Conservation (phyloP, 2,113 vertebrate species). For the Hemiscyllium ocellatum region DNA sequence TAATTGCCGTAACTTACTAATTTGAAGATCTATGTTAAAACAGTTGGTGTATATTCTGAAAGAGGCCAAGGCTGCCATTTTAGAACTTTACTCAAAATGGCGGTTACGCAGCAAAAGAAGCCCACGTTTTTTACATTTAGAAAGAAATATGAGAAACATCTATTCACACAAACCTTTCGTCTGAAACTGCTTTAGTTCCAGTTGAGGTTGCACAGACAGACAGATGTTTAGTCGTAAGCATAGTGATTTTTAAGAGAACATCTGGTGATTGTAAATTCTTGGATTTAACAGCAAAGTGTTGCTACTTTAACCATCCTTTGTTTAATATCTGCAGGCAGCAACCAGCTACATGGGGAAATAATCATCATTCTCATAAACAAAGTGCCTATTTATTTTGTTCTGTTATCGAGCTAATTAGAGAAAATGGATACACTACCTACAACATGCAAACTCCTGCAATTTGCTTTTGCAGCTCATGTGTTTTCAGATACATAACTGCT, state of each 20-base stretch:
- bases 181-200: background rate
- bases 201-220: background rate
- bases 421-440: too few relatives aligned
- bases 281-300: background rate
- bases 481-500: background rate
- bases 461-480: too few relatives aligned
- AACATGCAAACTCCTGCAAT: too few relatives aligned
- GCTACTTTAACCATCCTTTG: background rate
- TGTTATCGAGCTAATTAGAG: background rate
- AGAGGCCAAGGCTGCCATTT: background rate
- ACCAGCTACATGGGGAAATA: background rate
- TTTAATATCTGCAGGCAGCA: too few relatives aligned
- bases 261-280: conserved; percentile 31
- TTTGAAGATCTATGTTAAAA: background rate
- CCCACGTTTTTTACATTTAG: background rate
- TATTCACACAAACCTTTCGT: background rate
- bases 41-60: background rate
- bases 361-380: background rate
- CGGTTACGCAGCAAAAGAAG: background rate
- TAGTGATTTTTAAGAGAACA: conserved; percentile 9
- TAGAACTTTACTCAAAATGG: background rate
- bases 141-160: background rate
- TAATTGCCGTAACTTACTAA: background rate
- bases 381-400: background rate
- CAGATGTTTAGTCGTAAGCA: background rate